These are phyloP conservation scores for Tupaia tana DNA, from an alignment of 2,113 vertebrate species.

Conservation along the genomic window DNA sequence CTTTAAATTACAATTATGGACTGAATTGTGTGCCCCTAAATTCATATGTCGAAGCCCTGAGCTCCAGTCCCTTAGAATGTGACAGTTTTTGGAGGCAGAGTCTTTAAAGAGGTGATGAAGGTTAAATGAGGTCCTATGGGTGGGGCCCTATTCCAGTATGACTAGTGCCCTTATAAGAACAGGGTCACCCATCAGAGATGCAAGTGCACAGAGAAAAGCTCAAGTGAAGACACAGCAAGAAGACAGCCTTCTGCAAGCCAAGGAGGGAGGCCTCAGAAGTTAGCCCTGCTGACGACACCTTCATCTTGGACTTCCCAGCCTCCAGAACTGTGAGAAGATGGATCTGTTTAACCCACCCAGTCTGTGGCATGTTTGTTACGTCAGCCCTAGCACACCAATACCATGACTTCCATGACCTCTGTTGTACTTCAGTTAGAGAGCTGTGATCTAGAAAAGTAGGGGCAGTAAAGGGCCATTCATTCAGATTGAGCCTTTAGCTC, in stretches of 20 bases:
- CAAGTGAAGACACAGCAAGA: neutral
- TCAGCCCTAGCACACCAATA: neutral
- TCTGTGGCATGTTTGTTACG: neutral
- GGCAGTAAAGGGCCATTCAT: neutral
- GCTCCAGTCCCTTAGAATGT: neutral
- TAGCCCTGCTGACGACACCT: neutral
- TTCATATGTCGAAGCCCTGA: neutral
- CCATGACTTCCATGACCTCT: neutral
- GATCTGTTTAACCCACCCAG: neutral
- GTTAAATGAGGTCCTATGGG: neutral
- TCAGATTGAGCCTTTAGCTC: neutral
- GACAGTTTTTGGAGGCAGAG: neutral
- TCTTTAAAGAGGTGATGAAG: neutral
- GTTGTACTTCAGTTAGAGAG: neutral
- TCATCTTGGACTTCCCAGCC: neutral
- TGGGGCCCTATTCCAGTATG: too few relatives aligned
- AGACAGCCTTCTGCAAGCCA: neutral
- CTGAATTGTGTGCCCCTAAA: neutral
- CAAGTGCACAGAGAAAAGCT: neutral
- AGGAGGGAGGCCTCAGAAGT: neutral
- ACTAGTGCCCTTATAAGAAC: neutral
- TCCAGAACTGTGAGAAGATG: neutral
- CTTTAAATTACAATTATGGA: neutral
- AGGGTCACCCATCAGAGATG: neutral
- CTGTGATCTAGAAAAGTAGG: neutral